Conservation (phyloP, 2,888 invertebrate species). For the Alcis repandata region DNA sequence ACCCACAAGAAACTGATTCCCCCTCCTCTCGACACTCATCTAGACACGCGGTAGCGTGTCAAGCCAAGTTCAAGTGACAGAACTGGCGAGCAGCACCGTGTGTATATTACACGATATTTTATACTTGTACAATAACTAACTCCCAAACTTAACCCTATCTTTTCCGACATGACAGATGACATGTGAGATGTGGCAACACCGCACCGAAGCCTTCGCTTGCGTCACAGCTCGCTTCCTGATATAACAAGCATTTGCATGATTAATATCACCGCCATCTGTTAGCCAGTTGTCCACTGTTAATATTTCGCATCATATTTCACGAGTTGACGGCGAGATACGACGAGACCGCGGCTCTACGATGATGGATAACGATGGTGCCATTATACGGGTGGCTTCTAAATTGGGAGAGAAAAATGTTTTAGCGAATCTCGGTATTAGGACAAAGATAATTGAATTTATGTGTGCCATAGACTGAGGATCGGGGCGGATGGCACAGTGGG, state of each 20-base stretch:
- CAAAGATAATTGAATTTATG: no score
- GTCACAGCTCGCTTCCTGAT: slow-evolving; percentile 6
- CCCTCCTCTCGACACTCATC: no score
- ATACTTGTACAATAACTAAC: no score
- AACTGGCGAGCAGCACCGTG: no score
- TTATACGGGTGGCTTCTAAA: background rate
- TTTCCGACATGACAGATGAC: background rate
- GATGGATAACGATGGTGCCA: slow-evolving; percentile 40
- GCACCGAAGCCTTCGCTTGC: slow-evolving; percentile 1
- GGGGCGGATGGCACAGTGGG: no score
- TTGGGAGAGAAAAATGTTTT: background rate
- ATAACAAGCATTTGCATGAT: slow-evolving; percentile 37
- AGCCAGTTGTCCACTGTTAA: slow-evolving; percentile 48
- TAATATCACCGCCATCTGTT: slow-evolving; percentile 47
- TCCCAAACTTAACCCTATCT: no score
- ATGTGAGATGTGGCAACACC: background rate
- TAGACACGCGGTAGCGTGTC: no score
- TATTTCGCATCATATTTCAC: slow-evolving; percentile 53
- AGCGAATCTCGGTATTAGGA: no score
- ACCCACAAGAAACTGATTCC: no score
- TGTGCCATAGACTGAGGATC: no score
- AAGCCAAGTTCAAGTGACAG: no score
- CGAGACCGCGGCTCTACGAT: slow-evolving; percentile 43
- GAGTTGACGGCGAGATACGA: slow-evolving; percentile 44
- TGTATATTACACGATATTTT: no score